Conservation (phyloP, 2,113 vertebrate genomes). For the Mobula hypostoma region DNA sequence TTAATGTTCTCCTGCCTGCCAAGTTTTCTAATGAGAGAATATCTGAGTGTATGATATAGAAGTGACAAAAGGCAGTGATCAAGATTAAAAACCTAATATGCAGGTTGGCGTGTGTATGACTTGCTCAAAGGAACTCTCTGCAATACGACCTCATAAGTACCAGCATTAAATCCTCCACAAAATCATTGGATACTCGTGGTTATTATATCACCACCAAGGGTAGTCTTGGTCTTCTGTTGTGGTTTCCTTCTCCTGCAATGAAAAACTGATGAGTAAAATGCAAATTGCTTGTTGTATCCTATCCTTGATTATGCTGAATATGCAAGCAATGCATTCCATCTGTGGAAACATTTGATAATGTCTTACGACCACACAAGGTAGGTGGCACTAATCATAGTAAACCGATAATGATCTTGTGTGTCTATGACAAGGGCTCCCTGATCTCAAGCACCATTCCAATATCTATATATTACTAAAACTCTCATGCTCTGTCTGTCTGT, state of each 20-base stretch:
- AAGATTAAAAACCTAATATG: background rate
- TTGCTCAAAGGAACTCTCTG: background rate
- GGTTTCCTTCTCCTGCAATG: background rate
- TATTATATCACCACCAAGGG: background rate
- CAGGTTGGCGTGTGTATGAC: background rate
- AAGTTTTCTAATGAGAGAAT: background rate
- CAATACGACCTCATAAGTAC: background rate
- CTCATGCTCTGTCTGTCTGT: too few species aligned
- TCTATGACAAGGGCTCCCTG: background rate
- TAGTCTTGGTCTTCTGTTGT: background rate
- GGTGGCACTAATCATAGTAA: background rate
- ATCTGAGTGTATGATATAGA: background rate
- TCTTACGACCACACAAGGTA: background rate
- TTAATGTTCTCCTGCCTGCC: background rate
- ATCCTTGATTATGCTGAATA: background rate
- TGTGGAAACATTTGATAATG: background rate
- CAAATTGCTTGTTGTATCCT: background rate
- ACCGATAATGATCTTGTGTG: background rate
- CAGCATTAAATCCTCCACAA: background rate
- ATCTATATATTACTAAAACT: too few species aligned
- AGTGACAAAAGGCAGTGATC: background rate
- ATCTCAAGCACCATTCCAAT: background rate
- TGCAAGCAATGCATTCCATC: background rate
- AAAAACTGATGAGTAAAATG: background rate
- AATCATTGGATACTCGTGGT: background rate